Percentiles rank a stretch among this genome's conserved stretches.
Evolutionary conservation across 1,140 invertebrate genomes (phyloP).

Genomic region (Campoletis sonorensis): DNA sequence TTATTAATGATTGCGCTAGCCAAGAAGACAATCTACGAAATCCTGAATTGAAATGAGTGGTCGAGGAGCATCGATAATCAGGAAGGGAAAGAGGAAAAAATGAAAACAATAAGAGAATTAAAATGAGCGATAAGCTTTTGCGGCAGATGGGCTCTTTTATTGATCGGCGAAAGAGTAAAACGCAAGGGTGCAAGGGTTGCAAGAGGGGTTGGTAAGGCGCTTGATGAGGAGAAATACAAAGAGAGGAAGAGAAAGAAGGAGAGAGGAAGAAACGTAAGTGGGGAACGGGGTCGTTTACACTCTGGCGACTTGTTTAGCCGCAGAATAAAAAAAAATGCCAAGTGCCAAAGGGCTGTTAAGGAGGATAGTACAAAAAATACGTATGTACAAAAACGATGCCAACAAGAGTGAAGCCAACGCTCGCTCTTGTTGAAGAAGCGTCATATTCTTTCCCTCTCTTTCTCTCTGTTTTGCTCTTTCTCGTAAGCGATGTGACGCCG

Average conservation of each 20-base stretch:
- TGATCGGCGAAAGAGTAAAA: constrained; percentile 73
- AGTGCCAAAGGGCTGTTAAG: neutral
- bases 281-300: constrained; percentile 51
- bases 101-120: constrained; percentile 54
- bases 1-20: too few species aligned
- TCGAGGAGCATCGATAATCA: too few species aligned
- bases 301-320: constrained; percentile 62
- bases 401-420: neutral
- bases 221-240: constrained; percentile 26
- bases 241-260: neutral
- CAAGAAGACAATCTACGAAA: too few species aligned
- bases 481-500: constrained; percentile 35
- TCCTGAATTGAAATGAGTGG: too few species aligned
- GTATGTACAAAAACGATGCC: constrained; percentile 32
- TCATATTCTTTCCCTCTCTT: neutral
- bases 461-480: neutral
- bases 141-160: constrained; percentile 72
- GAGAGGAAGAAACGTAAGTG: constrained; percentile 11
- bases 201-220: constrained; percentile 31
- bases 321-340: constrained; percentile 43
- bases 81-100: neutral
- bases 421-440: constrained; percentile 7
- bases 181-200: constrained; percentile 43
- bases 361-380: constrained; percentile 50
- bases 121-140: constrained; percentile 67